phyloP scores from a whole-genome alignment of 2,888 invertebrate genomes.

The Sarcophaga subvicina region DNA sequence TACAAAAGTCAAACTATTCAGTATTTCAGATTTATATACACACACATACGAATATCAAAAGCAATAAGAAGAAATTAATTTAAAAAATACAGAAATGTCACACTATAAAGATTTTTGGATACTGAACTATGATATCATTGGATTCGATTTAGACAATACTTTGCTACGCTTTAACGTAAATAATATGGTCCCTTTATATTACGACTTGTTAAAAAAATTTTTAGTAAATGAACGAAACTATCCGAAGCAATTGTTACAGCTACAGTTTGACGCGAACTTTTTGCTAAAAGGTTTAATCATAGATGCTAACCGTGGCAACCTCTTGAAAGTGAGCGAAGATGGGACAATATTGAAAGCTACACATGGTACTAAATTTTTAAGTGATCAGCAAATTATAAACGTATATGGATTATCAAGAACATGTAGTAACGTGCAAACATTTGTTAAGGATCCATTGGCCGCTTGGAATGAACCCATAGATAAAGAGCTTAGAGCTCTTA shows the following conservation, averaged over 20 bases:
- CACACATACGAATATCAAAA: too few relatives aligned
- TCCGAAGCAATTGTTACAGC: conserved; percentile 82
- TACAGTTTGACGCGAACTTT: conserved; percentile 83
- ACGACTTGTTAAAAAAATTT: conserved; percentile 84
- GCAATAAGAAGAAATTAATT: too few relatives aligned
- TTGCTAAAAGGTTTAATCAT: conserved; percentile 88
- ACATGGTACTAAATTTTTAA: conserved; percentile 86
- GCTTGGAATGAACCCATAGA: conserved; percentile 86
- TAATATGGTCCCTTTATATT: conserved; percentile 85
- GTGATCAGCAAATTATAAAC: conserved; percentile 82
- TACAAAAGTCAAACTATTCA: too few relatives aligned
- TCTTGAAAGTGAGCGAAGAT: conserved; percentile 85
- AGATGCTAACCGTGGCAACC: conserved; percentile 86
- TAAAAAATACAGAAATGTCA: conserved; percentile 22
- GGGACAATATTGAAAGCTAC: conserved; percentile 86
- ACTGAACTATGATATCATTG: conserved; percentile 77
- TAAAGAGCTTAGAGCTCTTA: conserved; percentile 84
- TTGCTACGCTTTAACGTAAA: conserved; percentile 87
- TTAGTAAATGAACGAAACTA: conserved; percentile 85
- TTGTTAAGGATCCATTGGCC: conserved; percentile 83
- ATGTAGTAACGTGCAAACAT: conserved; percentile 84
- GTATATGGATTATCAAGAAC: conserved; percentile 84
- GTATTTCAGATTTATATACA: too few relatives aligned
- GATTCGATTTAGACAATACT: conserved; percentile 90
- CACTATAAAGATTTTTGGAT: conserved; percentile 73